Percentiles rank a stretch among this genome's conserved stretches.
phyloP scores from a whole-genome alignment of 2,113 vertebrate species.

The Pimephales promelas region DNA sequence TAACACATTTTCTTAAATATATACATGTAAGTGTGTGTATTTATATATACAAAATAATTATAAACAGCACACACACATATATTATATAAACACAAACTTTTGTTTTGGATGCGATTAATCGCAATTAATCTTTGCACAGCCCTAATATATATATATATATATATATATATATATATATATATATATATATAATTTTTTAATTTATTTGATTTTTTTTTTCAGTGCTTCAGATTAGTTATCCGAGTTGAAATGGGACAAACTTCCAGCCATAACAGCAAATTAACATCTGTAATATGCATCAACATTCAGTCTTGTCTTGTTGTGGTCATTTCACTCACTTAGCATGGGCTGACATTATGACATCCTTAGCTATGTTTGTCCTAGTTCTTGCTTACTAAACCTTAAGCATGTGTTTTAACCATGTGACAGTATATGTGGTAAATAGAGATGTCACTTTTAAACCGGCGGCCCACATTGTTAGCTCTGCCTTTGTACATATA shows the following conservation, averaged over 20 bases:
- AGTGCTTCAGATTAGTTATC: background rate
- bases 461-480: background rate
- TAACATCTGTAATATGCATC: background rate
- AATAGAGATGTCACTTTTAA: background rate
- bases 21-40: no score
- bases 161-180: no score
- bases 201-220: no score
- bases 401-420: background rate
- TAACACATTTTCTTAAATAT: no score
- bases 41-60: no score
- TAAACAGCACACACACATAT: no score
- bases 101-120: no score
- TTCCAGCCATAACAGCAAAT: background rate
- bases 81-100: no score
- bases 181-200: no score
- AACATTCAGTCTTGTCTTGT: background rate
- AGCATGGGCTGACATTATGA: background rate
- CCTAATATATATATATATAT: no score
- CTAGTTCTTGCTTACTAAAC: background rate
- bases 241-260: background rate
- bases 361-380: background rate
- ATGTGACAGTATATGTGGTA: background rate
- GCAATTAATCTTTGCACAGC: no score
- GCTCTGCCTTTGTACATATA: background rate
- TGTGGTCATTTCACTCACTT: conserved; percentile 13